A percentile compares a stretch with the other conserved stretches of the same genome.
phyloP scores from a whole-genome alignment of 2,797 vertebrate genomes.

The Pampus argenteus region DNA sequence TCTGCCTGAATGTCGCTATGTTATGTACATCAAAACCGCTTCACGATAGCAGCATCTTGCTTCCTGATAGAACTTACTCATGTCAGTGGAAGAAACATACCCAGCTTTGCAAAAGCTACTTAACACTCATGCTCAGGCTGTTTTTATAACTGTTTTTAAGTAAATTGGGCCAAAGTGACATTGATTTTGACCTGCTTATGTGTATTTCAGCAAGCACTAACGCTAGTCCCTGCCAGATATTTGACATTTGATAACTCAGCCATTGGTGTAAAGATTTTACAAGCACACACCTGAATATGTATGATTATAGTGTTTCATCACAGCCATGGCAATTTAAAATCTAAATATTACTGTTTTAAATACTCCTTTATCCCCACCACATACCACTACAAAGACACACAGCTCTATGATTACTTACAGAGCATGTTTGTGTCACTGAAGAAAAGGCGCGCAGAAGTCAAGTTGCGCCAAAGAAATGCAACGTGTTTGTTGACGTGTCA shows the following conservation, averaged over 20 bases:
- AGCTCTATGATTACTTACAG: slow-evolving; percentile 32
- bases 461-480: slow-evolving; percentile 40
- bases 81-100: slow-evolving; percentile 19
- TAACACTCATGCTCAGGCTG: slow-evolving; percentile 18
- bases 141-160: slow-evolving; percentile 46
- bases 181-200: slow-evolving; percentile 19
- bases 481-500: slow-evolving; percentile 42
- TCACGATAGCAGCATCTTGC: not conserved
- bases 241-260: slow-evolving; percentile 27
- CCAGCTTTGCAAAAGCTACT: slow-evolving; percentile 37
- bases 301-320: slow-evolving; percentile 26
- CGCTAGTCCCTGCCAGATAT: slow-evolving; percentile 1
- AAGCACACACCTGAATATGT: slow-evolving; percentile 33
- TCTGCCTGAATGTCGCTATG: slow-evolving; percentile 1
- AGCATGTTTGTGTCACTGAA: slow-evolving; percentile 25
- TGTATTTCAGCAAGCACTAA: slow-evolving; percentile 10
- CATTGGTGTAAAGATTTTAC: slow-evolving; percentile 23
- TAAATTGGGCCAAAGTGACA: slow-evolving; percentile 31
- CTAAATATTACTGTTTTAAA: slow-evolving; percentile 49
- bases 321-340: slow-evolving; percentile 42
- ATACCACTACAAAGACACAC: slow-evolving; percentile 47
- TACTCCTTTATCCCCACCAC: slow-evolving; percentile 24
- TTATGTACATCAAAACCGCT: not conserved
- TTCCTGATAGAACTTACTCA: slow-evolving; percentile 11
- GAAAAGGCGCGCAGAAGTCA: slow-evolving; percentile 13